Percentiles rank a stretch among this genome's conserved stretches.
These are phyloP conservation scores for Phyllotreta striolata DNA, from an alignment of 2,888 invertebrate species.

Conservation along the genomic window DNA sequence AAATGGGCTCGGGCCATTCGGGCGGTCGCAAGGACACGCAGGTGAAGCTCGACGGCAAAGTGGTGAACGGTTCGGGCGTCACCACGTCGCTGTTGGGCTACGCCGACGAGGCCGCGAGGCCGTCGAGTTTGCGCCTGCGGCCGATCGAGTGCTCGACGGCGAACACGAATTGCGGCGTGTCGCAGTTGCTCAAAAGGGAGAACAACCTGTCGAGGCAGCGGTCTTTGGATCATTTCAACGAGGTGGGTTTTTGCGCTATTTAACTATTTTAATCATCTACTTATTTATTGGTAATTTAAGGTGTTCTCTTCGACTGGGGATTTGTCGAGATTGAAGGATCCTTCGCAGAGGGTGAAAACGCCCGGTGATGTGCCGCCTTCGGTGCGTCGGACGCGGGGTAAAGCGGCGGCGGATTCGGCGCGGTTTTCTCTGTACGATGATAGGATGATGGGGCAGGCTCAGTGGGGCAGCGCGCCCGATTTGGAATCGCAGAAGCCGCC, in stretches of 20 bases:
- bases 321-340: conserved; percentile 73
- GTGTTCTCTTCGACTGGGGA: conserved; percentile 76
- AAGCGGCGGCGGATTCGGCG: conserved; percentile 66
- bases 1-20: conserved; percentile 42
- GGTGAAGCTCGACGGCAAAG: conserved; percentile 66
- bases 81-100: conserved; percentile 61
- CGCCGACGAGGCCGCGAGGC: conserved; percentile 55
- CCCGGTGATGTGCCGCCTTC: conserved; percentile 84
- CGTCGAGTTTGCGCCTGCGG: conserved; percentile 62
- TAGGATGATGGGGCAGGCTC: conserved; percentile 74
- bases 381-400: conserved; percentile 72
- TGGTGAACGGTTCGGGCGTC: conserved; percentile 62
- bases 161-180: conserved; percentile 55
- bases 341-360: conserved; percentile 80
- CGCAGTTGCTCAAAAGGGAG: conserved; percentile 56
- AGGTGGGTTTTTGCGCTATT: conserved; percentile 54
- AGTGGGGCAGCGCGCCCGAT: conserved; percentile 61
- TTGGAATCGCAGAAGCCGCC: conserved; percentile 52
- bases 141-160: conserved; percentile 46
- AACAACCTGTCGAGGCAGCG: conserved; percentile 67
- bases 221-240: conserved; percentile 78
- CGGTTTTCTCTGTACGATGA: conserved; percentile 88
- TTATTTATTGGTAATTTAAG: conserved; percentile 21
- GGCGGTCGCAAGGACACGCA: conserved; percentile 50
- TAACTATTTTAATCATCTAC: no score